Base-by-base conservation (phyloP, 2,113 vertebrate genomes). In the Xiphorhynchus elegans region DNA sequence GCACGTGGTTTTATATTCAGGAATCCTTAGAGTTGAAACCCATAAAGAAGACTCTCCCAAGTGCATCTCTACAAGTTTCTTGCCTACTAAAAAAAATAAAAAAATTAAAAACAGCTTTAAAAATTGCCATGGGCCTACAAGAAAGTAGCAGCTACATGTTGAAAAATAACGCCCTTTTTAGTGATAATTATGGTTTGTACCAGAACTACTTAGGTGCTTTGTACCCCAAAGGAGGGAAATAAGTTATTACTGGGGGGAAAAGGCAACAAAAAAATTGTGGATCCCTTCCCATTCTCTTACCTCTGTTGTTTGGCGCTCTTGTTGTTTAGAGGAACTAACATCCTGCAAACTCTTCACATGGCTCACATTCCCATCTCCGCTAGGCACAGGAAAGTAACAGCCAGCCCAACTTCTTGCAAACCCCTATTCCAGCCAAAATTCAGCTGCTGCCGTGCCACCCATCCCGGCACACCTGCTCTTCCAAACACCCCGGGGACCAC, bases 361-460 rank as follows among this genome's bases (percentile, higher is more conserved):
- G 42, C 68, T 90, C 20, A 19, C 37, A 5, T 47, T 74, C 79
- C 78, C 90, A 86, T 0, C 44, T 49, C 82, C 33, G 16, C 29
- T 5, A 42, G 20, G 24, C 6, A 18, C 17, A 11, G 44, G 11
- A 56, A 87, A 74, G 28, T 3, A 42, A 47, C 76, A 70, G 79
- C 11, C 0, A 52, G 19, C 56, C 52, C 47, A 52, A 0, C 37
- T 68, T 75, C 26, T 39, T 13, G 6, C 47, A 67, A 52, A 39
- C 6, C 24, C 44, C n/a, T 3, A 0, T 14, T 37, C 40, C 3
- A 39, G 42, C 49, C n/a, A 14, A 46, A 37, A 75, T 13, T 6
- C 40, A 2, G 1, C 1, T 1, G 47, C 72, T 56, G 47, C 55
- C 2, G 0, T 6, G 37, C 72, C 84, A 3, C 13, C 40, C 40